Conservation (phyloP, 2,797 vertebrate species). For the Eutrigla gurnardus region DNA sequence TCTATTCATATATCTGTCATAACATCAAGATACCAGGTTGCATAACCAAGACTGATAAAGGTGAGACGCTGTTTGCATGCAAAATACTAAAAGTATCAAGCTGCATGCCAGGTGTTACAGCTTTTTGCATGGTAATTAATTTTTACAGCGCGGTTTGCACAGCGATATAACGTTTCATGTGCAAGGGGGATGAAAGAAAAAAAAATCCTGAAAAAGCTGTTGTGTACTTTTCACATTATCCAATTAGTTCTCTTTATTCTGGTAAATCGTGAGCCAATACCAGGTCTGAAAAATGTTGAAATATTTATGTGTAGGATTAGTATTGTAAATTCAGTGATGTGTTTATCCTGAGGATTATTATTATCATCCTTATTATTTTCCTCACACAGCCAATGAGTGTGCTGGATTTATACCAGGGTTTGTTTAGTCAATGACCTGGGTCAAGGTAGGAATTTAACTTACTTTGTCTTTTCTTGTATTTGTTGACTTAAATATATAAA, state of each 20-base stretch:
- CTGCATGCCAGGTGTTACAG: not conserved
- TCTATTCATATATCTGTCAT: constrained; percentile 24
- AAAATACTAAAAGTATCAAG: not conserved
- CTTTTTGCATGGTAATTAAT: not conserved
- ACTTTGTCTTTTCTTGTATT: constrained; percentile 2
- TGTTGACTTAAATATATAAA: constrained; percentile 9
- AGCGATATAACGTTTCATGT: constrained; percentile 13
- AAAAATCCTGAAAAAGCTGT: constrained; percentile 12
- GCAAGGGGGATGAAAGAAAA: not conserved
- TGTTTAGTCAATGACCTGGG: constrained; percentile 19
- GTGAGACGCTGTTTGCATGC: not conserved
- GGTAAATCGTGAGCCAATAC: constrained; percentile 18
- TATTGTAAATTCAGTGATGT: constrained; percentile 6
- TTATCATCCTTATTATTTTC: not conserved
- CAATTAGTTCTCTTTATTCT: constrained; percentile 16
- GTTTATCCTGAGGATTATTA: not conserved
- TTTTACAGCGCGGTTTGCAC: constrained; percentile 12
- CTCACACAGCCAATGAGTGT: not conserved
- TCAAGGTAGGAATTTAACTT: constrained; percentile 19
- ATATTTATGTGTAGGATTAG: constrained; percentile 12
- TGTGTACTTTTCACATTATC: constrained; percentile 30
- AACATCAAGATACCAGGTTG: constrained; percentile 17
- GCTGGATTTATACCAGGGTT: not conserved
- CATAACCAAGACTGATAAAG: constrained; percentile 12
- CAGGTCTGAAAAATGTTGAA: constrained; percentile 2